Conservation (phyloP, 2,888 invertebrate species). For the Trichacis sp. region DNA sequence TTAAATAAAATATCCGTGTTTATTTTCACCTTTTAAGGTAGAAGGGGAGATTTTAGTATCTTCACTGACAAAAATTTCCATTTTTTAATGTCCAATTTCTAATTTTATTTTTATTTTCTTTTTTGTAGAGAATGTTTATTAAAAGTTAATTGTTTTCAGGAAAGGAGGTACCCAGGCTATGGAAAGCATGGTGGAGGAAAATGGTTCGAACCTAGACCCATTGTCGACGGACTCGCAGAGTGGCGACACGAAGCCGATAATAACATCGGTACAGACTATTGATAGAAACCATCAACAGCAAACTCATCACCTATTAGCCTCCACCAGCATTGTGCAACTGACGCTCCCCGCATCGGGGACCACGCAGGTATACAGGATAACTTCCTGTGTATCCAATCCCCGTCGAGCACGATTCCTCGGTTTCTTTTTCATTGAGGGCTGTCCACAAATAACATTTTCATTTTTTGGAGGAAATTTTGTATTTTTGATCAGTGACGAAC, state of each 20-base stretch:
- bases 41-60: too few species aligned
- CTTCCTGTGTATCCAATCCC: constrained; percentile 60
- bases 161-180: constrained; percentile 75
- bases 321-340: constrained; percentile 88
- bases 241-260: constrained; percentile 69
- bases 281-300: constrained; percentile 68
- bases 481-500: too few species aligned
- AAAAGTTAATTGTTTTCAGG: too few species aligned
- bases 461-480: too few species aligned
- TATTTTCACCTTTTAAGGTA: too few species aligned
- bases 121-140: too few species aligned
- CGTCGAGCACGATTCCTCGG: constrained; percentile 18
- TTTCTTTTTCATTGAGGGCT: constrained; percentile 7
- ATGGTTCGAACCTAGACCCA: constrained; percentile 77
- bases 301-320: constrained; percentile 72
- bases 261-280: constrained; percentile 72
- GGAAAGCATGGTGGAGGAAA: constrained; percentile 95
- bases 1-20: too few species aligned
- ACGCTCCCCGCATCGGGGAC: constrained; percentile 73
- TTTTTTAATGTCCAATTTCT: too few species aligned
- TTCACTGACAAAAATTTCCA: too few species aligned
- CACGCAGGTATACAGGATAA: constrained; percentile 66
- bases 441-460: too few species aligned
- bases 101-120: too few species aligned
- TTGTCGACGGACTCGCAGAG: constrained; percentile 72